A percentile compares a stretch with the other conserved stretches of the same genome.
Evolutionary conservation across 1,140 invertebrate species (phyloP).

Genomic region (Atta texana): DNA sequence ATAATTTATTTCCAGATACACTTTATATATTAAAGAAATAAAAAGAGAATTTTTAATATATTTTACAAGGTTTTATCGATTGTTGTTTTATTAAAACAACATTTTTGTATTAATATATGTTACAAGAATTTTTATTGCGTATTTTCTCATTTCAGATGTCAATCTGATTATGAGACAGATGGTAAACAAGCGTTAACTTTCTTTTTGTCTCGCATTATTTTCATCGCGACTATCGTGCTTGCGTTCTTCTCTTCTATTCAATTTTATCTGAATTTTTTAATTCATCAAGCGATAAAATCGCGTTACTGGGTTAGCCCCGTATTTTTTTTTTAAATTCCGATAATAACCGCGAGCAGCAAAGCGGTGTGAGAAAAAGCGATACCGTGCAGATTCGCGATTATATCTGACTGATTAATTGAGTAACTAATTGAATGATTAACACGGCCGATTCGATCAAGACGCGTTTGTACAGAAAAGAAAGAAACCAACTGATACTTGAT

Average conservation of each 20-base stretch:
- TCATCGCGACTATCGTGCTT: not conserved
- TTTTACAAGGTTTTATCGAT: too few species aligned
- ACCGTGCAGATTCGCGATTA: not conserved
- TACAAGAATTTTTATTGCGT: too few species aligned
- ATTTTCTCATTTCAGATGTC: too few species aligned
- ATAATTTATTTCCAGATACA: too few species aligned
- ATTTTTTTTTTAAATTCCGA: slow-evolving; percentile 25
- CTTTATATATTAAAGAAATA: too few species aligned
- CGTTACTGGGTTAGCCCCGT: slow-evolving; percentile 1
- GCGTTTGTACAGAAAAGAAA: not conserved
- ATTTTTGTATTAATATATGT: too few species aligned
- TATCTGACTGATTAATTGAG: slow-evolving; percentile 20
- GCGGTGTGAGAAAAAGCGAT: not conserved
- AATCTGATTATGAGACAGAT: too few species aligned
- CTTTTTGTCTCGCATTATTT: not conserved
- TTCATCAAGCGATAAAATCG: slow-evolving; percentile 4
- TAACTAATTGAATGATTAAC: slow-evolving; percentile 10
- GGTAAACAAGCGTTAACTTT: not conserved
- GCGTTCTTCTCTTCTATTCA: not conserved
- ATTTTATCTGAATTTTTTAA: slow-evolving; percentile 26
- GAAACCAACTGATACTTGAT: not conserved
- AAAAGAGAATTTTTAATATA: too few species aligned
- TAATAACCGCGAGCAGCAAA: slow-evolving; percentile 17
- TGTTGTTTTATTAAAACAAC: too few species aligned
- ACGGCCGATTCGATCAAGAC: not conserved